These are phyloP conservation scores for Podiceps cristatus DNA, from an alignment of 2,113 vertebrate genomes.

Conservation along the genomic window DNA sequence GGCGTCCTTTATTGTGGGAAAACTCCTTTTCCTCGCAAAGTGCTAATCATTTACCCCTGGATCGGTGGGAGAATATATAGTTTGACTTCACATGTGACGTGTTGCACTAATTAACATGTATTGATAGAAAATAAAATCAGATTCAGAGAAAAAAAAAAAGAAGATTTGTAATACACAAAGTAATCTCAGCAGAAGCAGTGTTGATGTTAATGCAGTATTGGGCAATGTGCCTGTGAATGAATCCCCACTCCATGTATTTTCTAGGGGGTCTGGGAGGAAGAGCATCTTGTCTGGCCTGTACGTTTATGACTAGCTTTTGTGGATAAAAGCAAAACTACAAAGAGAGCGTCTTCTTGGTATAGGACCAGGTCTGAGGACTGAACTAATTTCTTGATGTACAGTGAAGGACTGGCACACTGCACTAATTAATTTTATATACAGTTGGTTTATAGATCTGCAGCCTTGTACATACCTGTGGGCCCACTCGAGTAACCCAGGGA, in stretches of 20 bases:
- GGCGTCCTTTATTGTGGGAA: neutral
- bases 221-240: neutral
- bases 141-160: neutral
- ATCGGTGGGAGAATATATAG: neutral
- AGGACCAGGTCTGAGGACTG: neutral
- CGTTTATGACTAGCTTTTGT: conserved; percentile 15
- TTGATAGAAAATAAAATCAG: neutral
- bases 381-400: conserved; percentile 45
- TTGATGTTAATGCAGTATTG: neutral
- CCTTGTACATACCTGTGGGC: neutral
- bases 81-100: neutral
- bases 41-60: neutral
- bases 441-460: neutral
- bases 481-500: neutral
- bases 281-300: neutral
- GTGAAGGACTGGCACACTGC: conserved; percentile 18
- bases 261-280: neutral
- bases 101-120: neutral
- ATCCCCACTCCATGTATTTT: neutral
- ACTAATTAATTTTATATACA: conserved; percentile 42
- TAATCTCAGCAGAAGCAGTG: neutral
- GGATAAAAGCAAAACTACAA: conserved; percentile 29
- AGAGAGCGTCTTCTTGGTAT: neutral
- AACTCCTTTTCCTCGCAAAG: neutral
- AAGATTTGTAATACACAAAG: neutral